Percentiles rank a stretch among this genome's conserved stretches.
Evolutionary conservation across 2,888 invertebrate genomes (phyloP).

Genomic region (Leucozona laternaria): DNA sequence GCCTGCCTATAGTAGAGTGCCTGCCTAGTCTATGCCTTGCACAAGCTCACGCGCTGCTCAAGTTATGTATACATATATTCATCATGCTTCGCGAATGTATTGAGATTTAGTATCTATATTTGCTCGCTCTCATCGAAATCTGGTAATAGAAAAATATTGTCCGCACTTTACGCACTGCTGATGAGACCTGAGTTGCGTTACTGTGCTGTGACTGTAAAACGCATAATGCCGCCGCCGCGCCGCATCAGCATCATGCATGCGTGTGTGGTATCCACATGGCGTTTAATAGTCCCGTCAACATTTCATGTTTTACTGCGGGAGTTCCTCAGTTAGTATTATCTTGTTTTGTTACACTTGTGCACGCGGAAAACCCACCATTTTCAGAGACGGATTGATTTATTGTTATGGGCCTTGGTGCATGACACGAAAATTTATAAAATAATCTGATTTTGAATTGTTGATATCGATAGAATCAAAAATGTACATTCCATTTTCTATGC

Average conservation of each 20-base stretch:
- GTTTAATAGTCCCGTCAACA: conserved; percentile 73
- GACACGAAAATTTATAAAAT: too few relatives aligned
- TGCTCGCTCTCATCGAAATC: neutral
- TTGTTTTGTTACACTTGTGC: conserved; percentile 29
- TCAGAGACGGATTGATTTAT: neutral
- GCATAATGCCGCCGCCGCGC: conserved; percentile 1
- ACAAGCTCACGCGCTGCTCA: neutral
- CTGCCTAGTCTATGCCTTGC: neutral
- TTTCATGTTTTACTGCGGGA: conserved; percentile 69
- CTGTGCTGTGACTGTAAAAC: neutral
- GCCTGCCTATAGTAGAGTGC: neutral
- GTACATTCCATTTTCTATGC: too few relatives aligned
- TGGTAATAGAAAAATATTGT: conserved; percentile 35
- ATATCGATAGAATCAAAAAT: too few relatives aligned
- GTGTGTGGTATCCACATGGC: conserved; percentile 75
- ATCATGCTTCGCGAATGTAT: too few relatives aligned
- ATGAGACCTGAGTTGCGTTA: neutral
- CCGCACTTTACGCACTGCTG: conserved; percentile 8
- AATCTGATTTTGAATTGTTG: too few relatives aligned
- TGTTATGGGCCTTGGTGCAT: neutral
- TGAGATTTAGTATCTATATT: too few relatives aligned
- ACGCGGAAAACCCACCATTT: neutral
- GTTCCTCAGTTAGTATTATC: conserved; percentile 40
- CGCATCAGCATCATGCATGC: conserved; percentile 31
- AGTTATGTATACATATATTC: neutral